A percentile compares a stretch with the other conserved stretches of the same genome.
Evolutionary conservation across 2,113 vertebrate species (phyloP).

Genomic region (Rhinolophus ferrumequinum): DNA sequence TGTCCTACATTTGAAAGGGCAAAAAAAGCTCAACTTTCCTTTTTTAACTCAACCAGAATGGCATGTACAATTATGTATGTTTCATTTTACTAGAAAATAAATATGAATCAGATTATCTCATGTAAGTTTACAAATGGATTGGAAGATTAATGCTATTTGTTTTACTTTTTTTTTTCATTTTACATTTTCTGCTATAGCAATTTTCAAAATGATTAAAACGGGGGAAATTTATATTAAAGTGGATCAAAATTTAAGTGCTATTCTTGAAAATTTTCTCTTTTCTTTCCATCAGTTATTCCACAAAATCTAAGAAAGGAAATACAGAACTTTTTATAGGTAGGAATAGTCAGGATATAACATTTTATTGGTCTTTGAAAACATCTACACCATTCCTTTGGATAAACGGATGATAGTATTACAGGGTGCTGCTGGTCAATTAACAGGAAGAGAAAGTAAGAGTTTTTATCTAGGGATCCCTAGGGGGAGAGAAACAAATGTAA

Average conservation of each 20-base stretch:
- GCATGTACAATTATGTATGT: not conserved
- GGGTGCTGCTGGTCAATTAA: slow-evolving; percentile 53
- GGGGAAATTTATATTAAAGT: not conserved
- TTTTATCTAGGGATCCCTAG: slow-evolving; percentile 33
- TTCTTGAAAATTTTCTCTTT: slow-evolving; percentile 27
- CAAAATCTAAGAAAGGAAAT: slow-evolving; percentile 25
- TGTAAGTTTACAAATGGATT: not conserved
- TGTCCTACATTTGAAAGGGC: not conserved
- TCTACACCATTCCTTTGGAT: slow-evolving; percentile 9
- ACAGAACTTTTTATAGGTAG: slow-evolving; percentile 24
- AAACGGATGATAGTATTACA: slow-evolving; percentile 51
- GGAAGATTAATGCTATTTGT: not conserved
- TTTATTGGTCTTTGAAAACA: slow-evolving; percentile 31
- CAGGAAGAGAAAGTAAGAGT: slow-evolving; percentile 72
- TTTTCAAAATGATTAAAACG: slow-evolving; percentile 48
- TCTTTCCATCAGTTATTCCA: slow-evolving; percentile 43
- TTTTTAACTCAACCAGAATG: slow-evolving; percentile 35
- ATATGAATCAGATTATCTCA: slow-evolving; percentile 26
- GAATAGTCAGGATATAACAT: not conserved
- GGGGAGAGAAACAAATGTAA: slow-evolving; percentile 21
- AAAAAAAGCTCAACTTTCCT: slow-evolving; percentile 40
- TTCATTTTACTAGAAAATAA: slow-evolving; percentile 63
- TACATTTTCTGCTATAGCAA: slow-evolving; percentile 22
- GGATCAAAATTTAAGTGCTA: slow-evolving; percentile 33
- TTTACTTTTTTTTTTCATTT: not conserved